Conservation (phyloP, 2,113 vertebrate genomes). For the Lampris incognitus region DNA sequence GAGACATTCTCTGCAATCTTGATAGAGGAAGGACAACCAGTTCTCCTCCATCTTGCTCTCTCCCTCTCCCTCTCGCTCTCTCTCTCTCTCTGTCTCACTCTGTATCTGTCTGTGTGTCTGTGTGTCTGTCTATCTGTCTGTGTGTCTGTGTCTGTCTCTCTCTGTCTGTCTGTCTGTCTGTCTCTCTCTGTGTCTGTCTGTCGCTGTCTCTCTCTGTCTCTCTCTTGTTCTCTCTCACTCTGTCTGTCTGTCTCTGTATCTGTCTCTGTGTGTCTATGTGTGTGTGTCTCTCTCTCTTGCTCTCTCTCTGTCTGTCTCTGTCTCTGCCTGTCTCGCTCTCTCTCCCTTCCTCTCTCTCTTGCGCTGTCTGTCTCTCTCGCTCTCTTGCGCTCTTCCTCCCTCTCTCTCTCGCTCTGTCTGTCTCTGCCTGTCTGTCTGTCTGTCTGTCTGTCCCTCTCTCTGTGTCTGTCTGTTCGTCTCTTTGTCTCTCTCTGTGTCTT, state of each 20-base stretch:
- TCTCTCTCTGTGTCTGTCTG: background rate
- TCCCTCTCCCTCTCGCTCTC: background rate
- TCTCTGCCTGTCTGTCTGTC: too few relatives aligned
- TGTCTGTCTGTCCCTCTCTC: too few relatives aligned
- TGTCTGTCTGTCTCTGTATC: background rate
- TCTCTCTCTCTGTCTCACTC: background rate
- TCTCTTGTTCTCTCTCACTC: background rate
- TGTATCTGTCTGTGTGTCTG: background rate
- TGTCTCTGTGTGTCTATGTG: slow-evolving; percentile 17
- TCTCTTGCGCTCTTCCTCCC: too few relatives aligned
- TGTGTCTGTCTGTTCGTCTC: too few relatives aligned
- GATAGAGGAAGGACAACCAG: background rate
- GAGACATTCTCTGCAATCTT: background rate
- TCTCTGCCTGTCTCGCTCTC: too few relatives aligned
- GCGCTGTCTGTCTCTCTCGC: too few relatives aligned
- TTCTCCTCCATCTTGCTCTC: background rate
- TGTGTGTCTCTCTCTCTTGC: background rate
- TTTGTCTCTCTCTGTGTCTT: too few relatives aligned
- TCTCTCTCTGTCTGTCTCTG: background rate
- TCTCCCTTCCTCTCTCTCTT: too few relatives aligned
- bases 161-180: background rate
- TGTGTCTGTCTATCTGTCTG: too few relatives aligned
- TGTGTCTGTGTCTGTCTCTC: background rate
- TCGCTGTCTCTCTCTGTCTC: background rate
- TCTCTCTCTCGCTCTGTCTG: too few relatives aligned